phyloP scores from a whole-genome alignment of 2,113 vertebrate genomes.

The Xerus inauris region DNA sequence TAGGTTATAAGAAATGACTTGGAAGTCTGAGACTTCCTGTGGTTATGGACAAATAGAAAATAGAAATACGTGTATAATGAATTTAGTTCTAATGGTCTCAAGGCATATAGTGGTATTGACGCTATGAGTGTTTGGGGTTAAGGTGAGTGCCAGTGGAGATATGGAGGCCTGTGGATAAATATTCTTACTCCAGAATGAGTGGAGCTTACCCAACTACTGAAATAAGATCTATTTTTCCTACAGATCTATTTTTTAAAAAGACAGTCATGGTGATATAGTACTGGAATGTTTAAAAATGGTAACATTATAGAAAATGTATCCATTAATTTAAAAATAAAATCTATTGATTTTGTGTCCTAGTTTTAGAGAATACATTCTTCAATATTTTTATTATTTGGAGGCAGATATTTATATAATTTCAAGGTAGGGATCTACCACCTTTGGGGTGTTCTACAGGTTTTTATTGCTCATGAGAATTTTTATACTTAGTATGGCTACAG shows the following conservation, averaged over 20 bases:
- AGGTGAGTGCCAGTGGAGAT: not conserved
- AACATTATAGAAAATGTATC: conserved; percentile 23
- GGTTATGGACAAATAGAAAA: not conserved
- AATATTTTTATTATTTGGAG: not conserved
- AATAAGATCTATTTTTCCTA: no score
- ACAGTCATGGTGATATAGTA: not conserved
- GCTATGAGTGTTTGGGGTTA: not conserved
- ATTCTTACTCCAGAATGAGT: not conserved
- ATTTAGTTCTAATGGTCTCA: conserved; percentile 15
- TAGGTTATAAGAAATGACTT: conserved; percentile 19
- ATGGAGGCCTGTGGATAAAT: not conserved
- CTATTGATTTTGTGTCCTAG: not conserved
- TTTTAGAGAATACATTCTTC: not conserved
- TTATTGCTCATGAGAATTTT: conserved; percentile 9
- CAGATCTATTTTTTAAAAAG: not conserved
- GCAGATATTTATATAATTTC: conserved; percentile 37
- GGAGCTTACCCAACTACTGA: not conserved
- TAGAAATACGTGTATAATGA: conserved; percentile 23
- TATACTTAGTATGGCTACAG: not conserved
- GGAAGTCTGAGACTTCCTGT: conserved; percentile 20
- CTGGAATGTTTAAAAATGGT: not conserved
- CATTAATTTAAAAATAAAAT: conserved; percentile 3
- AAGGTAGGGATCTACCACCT: not conserved
- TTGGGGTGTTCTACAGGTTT: not conserved
- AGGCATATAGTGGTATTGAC: not conserved